Evolutionary conservation across 2,888 invertebrate species (phyloP), one percentile per base, ranked within the genome.

Genomic region (Notodonta dromedarius): DNA sequence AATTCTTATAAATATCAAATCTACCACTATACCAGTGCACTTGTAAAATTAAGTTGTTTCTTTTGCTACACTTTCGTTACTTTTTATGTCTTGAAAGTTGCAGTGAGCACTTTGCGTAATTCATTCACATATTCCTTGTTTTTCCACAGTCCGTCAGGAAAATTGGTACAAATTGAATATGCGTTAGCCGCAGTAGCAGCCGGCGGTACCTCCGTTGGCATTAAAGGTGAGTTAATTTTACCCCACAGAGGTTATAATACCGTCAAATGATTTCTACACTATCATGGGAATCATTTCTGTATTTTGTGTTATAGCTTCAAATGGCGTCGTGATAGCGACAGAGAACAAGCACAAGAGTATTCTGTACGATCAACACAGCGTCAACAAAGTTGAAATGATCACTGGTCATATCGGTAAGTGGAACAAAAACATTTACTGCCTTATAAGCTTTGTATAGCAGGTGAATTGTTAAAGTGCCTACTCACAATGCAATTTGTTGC

Each of bases 81-180:
- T 68, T 70, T 60, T 46, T 8, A 6, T 58, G 65, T 42, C 39
- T 42, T 5, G 13, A 69, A 67, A 62, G 54, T 60, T 35, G 53
- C 24, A 59, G 64, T 73, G 62, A 63, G 67, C 65, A 65, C 67
- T 59, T 51, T 12, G 58, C n/a, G 46, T 46, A 46, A 46, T n/a
- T 13, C 11, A n/a, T 2, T n/a, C 13, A 46, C 5, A 13, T 46
- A 46, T n/a, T n/a, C 46, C 13, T 46, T 46, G n/a, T 46, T 46
- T 5, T 46, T 83, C 94, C 94, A 40, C 93, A 99, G 99, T 87
- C 99, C 99, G 16, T 99, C 99, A 35, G 99, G 99, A 73, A 99
- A 99, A 94, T 94, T 99, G 79, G 99, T 99, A 60, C 99, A 99
- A 94, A 99, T 99, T 78, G 99, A 99, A 94, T 99, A 99, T 97